Base-by-base conservation (phyloP, 2,888 invertebrate species). In the Julus scandinavius region DNA sequence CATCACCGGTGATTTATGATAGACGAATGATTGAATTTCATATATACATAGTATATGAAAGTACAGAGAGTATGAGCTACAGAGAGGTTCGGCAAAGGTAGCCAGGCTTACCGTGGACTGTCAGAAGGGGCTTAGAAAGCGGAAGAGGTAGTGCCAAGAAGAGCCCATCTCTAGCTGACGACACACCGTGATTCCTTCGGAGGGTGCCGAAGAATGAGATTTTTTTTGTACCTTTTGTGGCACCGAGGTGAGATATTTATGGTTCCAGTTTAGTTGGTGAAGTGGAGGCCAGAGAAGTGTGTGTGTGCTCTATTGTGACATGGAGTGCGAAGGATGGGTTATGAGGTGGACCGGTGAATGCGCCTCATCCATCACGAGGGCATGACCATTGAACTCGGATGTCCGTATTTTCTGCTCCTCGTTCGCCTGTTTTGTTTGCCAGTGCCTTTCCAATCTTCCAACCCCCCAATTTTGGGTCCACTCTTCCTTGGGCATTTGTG, bases 311-410 rank as follows among this genome's bases (percentile, higher is more conserved):
- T 49, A 85, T 85, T 85, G 85, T 85, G 49, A 49, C 49, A 41
- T 85, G 85, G 85, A 85, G 85, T 85, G 49, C 85, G 49, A 49
- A 85, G 85, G 85, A 85, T 85, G 85, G 85, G 85, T 85, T 85
- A 85, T 85, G 85, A 85, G 85, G 85, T 85, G 49, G 49, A 17
- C 49, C 45, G 41, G n/a, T 85, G 41, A 85, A 85, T 85, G 85
- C 45, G 45, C 85, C n/a, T 85, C 85, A 85, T 85, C 85, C 85
- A 85, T 85, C 85, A 85, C 85, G n/a, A 20, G 85, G 85, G 49
- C 85, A 85, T 85, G 85, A 49, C 85, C 85, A 85, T 49, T 49
- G 85, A 85, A 85, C 72, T 72, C 72, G 9, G 29, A n/a, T n/a
- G 29, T 72, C 29, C 72, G 29, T 72, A 72, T n/a, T 72, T 29